phyloP scores from a whole-genome alignment of 2,888 invertebrate species.

The Fabriciana adippe region DNA sequence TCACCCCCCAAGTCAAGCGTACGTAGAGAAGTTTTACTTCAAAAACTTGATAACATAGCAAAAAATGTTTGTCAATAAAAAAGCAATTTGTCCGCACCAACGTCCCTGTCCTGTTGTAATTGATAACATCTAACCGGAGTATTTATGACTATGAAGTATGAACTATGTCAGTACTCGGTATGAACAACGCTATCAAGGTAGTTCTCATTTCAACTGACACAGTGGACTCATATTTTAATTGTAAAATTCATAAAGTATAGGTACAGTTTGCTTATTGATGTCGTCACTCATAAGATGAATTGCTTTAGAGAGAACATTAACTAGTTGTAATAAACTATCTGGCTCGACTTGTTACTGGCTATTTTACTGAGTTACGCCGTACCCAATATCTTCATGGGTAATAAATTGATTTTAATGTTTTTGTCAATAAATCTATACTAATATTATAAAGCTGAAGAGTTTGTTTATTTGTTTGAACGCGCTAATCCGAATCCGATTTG shows the following conservation, averaged over 20 bases:
- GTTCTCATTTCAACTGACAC: conserved; percentile 21
- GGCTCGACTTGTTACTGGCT: no score
- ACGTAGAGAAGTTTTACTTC: no score
- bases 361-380: no score
- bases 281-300: conserved; percentile 4
- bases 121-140: background rate
- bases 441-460: no score
- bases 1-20: no score
- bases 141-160: background rate
- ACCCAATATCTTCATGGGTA: no score
- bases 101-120: background rate
- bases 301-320: conserved; percentile 4
- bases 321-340: conserved; percentile 3
- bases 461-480: no score
- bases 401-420: no score
- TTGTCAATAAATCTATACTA: no score
- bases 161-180: background rate
- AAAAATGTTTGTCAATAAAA: background rate
- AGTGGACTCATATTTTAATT: conserved; percentile 23
- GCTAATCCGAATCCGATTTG: no score
- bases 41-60: no score
- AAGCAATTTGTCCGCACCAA: background rate
- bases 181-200: conserved; percentile 6
- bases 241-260: conserved; percentile 22
- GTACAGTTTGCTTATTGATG: conserved; percentile 16